Conservation (phyloP, 1,140 invertebrate species). For the Sweltsa coloradensis region DNA sequence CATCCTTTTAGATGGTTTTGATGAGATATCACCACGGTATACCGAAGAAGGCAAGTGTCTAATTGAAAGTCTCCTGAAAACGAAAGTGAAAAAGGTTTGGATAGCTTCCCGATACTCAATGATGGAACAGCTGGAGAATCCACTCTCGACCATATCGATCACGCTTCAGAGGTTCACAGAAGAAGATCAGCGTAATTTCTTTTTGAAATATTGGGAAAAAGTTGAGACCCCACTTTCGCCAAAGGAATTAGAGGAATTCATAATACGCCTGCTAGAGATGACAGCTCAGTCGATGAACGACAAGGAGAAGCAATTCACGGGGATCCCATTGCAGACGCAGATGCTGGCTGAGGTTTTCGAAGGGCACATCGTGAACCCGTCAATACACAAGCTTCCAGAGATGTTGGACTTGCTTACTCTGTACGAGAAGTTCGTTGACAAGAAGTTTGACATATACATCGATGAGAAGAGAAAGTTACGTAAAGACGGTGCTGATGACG, state of each 20-base stretch:
- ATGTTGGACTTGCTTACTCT: neutral
- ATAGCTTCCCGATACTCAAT: neutral
- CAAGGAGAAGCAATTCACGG: conserved; percentile 6
- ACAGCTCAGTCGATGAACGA: neutral
- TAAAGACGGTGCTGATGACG: neutral
- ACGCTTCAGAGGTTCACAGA: neutral
- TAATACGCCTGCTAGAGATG: neutral
- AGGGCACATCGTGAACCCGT: neutral
- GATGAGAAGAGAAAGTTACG: conserved; percentile 6
- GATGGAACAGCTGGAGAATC: neutral
- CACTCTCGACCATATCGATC: neutral
- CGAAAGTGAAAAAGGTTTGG: conserved; percentile 8
- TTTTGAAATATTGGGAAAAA: conserved; percentile 6
- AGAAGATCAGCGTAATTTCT: conserved; percentile 5
- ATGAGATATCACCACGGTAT: conserved; percentile 6
- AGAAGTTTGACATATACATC: conserved; percentile 5
- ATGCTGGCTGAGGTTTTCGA: conserved; percentile 3
- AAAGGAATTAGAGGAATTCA: neutral
- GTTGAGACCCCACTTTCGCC: too few species aligned
- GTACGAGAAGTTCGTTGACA: conserved; percentile 1
- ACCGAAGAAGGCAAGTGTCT: neutral
- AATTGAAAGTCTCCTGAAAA: neutral
- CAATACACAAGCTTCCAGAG: neutral
- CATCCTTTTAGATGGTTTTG: conserved; percentile 13
- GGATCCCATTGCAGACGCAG: neutral